Evolutionary conservation across 2,797 vertebrate species (phyloP), one percentile per base, ranked within the genome.

Genomic region (Sebastes taczanowskii): DNA sequence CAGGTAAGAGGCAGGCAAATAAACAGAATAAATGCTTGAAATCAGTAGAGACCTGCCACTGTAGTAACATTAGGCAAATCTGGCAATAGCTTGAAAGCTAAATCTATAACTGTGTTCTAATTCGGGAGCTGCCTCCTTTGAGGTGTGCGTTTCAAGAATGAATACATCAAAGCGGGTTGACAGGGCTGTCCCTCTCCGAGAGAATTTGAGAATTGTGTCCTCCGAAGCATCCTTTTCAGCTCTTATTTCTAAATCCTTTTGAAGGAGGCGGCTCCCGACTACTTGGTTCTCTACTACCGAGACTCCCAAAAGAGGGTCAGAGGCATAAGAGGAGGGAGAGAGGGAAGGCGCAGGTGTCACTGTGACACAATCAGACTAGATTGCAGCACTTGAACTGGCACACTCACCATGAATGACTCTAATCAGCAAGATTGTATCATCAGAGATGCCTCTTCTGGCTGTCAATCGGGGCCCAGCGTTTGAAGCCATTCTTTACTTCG

Each of bases 321-420:
- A 23, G 49, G 42, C 14, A 23, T 56, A 64, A 65, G 58, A 65
- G 77, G 77, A 74, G 67, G 53, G 60, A 70, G 83, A 70, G 71
- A 66, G 38, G 22, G 76, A 79, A 79, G 69, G 77, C 7, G 32
- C 83, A 86, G 86, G 86, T 91, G 90, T 89, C 78, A 76, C 63
- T 75, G 73, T 80, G 77, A 86, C 86, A 86, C 88, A 91, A 89
- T 89, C 88, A 87, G 83, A 53, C 63, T 69, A 81, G 86, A 93
- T 92, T 92, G 80, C 89, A 82, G 84, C 82, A 74, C 89, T 92
- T 87, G 83, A 90, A 88, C 88, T 58, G 61, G 69, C 83, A 80
- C 85, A 88, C 67, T 87, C 90, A 82, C 71, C 65, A 74, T 72
- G 82, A 90, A 89, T 85, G 72, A 84, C 86, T 89, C 83, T 81